These are phyloP conservation scores for Gila orcuttii DNA, from an alignment of 2,113 vertebrate genomes.

Conservation along the genomic window DNA sequence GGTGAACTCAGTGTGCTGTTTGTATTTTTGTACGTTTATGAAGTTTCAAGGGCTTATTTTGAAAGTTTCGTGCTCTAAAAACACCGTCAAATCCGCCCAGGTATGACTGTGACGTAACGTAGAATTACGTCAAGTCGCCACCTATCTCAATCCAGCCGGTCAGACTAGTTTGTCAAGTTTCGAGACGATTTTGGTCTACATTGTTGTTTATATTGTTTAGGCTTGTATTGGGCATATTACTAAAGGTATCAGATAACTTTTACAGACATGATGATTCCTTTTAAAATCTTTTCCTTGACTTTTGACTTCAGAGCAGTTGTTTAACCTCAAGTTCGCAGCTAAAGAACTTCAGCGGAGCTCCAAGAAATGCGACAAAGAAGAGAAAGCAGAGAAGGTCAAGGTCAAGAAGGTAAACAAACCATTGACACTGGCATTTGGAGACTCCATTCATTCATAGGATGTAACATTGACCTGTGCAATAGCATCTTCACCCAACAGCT, in stretches of 20 bases:
- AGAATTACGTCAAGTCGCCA: not conserved
- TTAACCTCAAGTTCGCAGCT: slow-evolving; percentile 92
- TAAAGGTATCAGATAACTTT: not conserved
- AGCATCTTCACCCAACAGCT: not conserved
- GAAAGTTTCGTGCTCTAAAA: not conserved
- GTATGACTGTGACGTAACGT: slow-evolving; percentile 13
- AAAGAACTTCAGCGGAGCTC: slow-evolving; percentile 90
- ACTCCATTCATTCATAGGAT: not conserved
- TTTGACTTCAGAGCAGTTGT: slow-evolving; percentile 81
- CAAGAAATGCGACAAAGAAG: slow-evolving; percentile 94
- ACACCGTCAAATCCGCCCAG: not conserved
- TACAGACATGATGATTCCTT: not conserved
- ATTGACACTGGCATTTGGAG: not conserved
- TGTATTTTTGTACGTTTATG: not conserved
- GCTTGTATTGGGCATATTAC: not conserved
- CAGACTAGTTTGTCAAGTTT: slow-evolving; percentile 18
- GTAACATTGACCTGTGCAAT: not conserved
- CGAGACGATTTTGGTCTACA: not conserved
- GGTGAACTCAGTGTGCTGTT: not conserved
- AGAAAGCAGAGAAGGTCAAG: slow-evolving; percentile 89
- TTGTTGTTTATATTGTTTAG: not conserved
- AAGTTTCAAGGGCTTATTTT: not conserved
- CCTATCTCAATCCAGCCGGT: slow-evolving; percentile 6
- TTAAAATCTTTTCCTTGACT: slow-evolving; percentile 65
- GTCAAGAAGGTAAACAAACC: slow-evolving; percentile 86